Evolutionary conservation across 2,797 vertebrate species (phyloP).

Genomic region (Balearica regulorum): DNA sequence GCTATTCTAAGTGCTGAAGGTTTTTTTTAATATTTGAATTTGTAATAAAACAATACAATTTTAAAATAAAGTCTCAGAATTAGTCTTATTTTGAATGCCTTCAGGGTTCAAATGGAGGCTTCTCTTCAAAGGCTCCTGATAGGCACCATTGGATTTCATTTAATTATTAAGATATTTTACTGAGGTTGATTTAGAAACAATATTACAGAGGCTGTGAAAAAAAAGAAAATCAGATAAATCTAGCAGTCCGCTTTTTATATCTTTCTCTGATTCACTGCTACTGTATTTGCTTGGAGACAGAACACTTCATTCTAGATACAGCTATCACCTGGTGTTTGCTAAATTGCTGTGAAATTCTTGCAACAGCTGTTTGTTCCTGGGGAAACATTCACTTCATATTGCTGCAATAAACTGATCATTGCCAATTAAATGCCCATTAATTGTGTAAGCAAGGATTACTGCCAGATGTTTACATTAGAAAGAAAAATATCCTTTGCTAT

Average conservation of each 20-base stretch:
- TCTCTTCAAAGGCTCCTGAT: background rate
- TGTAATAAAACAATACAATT: background rate
- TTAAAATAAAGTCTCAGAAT: background rate
- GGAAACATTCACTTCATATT: slow-evolving; percentile 90
- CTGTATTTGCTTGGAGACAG: slow-evolving; percentile 41
- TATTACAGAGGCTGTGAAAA: background rate
- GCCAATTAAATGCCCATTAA: slow-evolving; percentile 99
- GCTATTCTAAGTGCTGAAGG: background rate
- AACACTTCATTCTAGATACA: slow-evolving; percentile 74
- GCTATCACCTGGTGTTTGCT: slow-evolving; percentile 83
- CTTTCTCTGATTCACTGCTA: background rate
- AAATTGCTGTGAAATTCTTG: slow-evolving; percentile 85
- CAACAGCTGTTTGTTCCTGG: slow-evolving; percentile 93
- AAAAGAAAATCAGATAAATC: background rate
- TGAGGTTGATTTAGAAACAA: slow-evolving; percentile 3
- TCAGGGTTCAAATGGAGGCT: background rate
- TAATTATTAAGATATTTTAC: slow-evolving; percentile 19
- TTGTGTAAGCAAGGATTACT: slow-evolving; percentile 93
- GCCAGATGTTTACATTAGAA: slow-evolving; percentile 95
- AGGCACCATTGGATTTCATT: background rate
- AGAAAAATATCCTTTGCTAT: slow-evolving; percentile 88
- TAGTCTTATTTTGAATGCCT: background rate
- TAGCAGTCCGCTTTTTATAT: background rate
- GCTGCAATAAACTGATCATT: slow-evolving; percentile 96
- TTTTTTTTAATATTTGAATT: background rate